Conservation (phyloP, 1,140 invertebrate genomes). For the Solenopsis fugax region DNA sequence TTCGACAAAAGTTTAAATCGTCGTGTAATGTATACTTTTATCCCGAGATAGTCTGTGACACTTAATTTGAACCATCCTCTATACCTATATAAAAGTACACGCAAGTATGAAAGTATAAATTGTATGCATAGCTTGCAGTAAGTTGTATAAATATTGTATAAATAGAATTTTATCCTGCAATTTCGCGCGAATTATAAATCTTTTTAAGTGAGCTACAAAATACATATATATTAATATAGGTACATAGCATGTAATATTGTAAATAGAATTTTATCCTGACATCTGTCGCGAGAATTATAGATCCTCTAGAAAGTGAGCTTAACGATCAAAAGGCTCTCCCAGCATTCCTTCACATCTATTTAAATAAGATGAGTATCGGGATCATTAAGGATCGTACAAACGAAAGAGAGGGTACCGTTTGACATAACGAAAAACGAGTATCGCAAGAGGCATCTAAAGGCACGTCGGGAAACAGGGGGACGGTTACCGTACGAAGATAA, state of each 20-base stretch:
- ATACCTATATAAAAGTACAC: too few species aligned
- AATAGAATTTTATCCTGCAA: too few species aligned
- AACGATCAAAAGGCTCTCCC: not conserved
- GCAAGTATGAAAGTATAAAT: too few species aligned
- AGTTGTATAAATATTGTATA: too few species aligned
- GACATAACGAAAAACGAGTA: slow-evolving; percentile 48
- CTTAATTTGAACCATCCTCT: too few species aligned
- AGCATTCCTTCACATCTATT: not conserved
- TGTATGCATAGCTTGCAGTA: too few species aligned
- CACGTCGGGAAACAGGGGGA: slow-evolving; percentile 45
- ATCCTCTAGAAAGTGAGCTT: not conserved
- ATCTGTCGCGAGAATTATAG: not conserved
- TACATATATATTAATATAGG: not conserved
- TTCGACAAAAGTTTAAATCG: too few species aligned
- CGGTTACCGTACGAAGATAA: slow-evolving; percentile 58
- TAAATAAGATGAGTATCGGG: slow-evolving; percentile 45
- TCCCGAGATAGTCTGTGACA: too few species aligned
- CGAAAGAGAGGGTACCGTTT: not conserved
- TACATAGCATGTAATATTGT: not conserved
- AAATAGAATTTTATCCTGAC: not conserved
- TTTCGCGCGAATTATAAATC: too few species aligned
- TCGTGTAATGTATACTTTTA: too few species aligned
- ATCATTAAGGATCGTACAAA: slow-evolving; percentile 28
- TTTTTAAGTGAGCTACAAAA: too few species aligned
- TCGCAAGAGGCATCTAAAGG: slow-evolving; percentile 54